Percentiles rank a stretch among this genome's conserved stretches.
phyloP scores from a whole-genome alignment of 1,140 invertebrate species.

The Brachionus rubens region DNA sequence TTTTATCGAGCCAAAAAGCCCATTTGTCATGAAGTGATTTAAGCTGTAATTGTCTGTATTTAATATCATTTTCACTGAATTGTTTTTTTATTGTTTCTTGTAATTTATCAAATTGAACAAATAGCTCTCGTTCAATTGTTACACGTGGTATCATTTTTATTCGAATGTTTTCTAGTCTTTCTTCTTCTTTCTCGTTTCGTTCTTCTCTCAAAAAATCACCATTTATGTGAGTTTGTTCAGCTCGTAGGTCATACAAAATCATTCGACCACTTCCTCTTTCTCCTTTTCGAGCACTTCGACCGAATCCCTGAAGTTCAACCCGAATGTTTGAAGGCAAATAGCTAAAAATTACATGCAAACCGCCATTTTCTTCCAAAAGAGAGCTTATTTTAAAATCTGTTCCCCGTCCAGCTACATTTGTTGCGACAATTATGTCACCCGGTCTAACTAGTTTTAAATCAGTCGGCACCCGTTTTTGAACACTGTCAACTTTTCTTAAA shows the following conservation, averaged over 20 bases:
- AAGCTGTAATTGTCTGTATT: neutral
- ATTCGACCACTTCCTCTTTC: constrained; percentile 8
- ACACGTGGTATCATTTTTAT: neutral
- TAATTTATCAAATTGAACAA: neutral
- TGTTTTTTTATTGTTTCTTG: neutral
- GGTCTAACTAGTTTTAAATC: neutral
- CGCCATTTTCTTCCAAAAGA: neutral
- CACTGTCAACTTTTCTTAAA: neutral
- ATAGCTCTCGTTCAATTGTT: neutral
- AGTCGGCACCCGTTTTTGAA: neutral
- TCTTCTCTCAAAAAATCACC: neutral
- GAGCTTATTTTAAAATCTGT: constrained; percentile 11
- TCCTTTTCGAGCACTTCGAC: neutral
- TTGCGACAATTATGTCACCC: constrained; percentile 17
- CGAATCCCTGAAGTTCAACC: constrained; percentile 12
- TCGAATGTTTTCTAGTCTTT: neutral
- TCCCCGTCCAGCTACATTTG: constrained; percentile 18
- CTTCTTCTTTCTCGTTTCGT: neutral
- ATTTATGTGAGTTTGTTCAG: neutral
- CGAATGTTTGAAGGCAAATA: constrained; percentile 10
- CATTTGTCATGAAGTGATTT: constrained; percentile 14
- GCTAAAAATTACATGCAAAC: neutral
- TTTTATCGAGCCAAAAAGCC: constrained; percentile 30
- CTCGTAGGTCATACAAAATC: neutral
- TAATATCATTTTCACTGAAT: neutral